Conservation (phyloP, 2,113 vertebrate species). For the Ophthalmolycus amberensis region DNA sequence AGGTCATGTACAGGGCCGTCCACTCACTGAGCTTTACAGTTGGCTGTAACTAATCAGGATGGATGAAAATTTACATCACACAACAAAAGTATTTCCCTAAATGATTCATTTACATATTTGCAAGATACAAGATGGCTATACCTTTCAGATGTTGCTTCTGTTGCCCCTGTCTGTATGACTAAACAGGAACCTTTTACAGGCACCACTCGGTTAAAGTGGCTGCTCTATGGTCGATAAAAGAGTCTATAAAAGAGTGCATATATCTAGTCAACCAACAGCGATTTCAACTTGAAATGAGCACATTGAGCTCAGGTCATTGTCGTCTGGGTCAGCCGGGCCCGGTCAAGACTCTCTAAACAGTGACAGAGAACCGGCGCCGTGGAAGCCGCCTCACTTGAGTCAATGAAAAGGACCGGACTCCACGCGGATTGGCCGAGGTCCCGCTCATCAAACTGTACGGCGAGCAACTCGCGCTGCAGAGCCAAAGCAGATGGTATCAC, state of each 20-base stretch:
- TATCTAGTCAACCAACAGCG: background rate
- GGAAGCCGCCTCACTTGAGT: slow-evolving; percentile 18
- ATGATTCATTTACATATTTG: background rate
- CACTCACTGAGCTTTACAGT: background rate
- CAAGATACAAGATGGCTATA: background rate
- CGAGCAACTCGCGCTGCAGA: slow-evolving; percentile 30
- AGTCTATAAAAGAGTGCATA: background rate
- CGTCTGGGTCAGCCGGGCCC: slow-evolving; percentile 17
- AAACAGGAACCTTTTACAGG: background rate
- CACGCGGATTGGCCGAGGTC: slow-evolving; percentile 14
- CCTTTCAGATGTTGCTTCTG: background rate
- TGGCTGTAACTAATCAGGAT: background rate
- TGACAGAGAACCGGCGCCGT: background rate
- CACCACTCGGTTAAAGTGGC: background rate
- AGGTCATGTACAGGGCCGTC: background rate
- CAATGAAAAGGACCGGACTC: slow-evolving; percentile 21
- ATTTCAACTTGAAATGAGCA: background rate
- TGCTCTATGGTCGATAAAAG: background rate
- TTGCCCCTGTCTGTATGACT: background rate
- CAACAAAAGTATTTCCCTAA: background rate
- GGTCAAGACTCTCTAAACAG: slow-evolving; percentile 28
- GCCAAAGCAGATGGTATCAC: slow-evolving; percentile 78
- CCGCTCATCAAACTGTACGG: slow-evolving; percentile 20
- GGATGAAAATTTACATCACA: background rate
- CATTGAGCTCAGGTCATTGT: background rate